Evolutionary conservation across 2,797 vertebrate genomes (phyloP), one percentile per base, ranked within the genome.

Genomic region (Oryzias dopingdopingensis): DNA sequence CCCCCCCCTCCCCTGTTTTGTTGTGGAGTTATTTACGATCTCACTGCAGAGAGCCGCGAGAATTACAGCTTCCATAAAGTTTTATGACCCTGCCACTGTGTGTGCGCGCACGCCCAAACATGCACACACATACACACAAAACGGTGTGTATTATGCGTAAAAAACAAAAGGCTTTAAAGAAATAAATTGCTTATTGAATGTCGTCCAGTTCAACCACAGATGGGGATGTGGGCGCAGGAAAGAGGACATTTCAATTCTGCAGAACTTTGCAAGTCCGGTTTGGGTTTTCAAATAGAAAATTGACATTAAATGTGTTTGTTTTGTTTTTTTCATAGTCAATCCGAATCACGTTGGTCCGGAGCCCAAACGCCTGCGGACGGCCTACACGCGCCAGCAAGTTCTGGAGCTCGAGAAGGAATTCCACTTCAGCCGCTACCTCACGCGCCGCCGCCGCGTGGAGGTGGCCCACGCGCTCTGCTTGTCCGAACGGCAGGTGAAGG

Each of bases 361-460:
- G 83, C 91, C 94, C 41, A 98, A 98, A 88, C 93, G 96, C 59
- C 91, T 95, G n/a, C 93, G 96, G 52, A 98, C 96, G 79, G 96
- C 96, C 43, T 98, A 98, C 91, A 97, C 96, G 72, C 92, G 96
- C 74, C 96, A 96, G 92, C 96, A 98, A 88, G 94, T 97, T 43
- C 85, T 98, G 82, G 95, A 37, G 32, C 32, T 37, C 10, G 32
- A 37, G 32, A 37, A 37, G 32, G 32, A 37, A 37, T 37, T 37
- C 78, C 96, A 98, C 89, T 98, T 95, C 86, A 98, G 95, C 76
- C 95, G 96, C 58, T 98, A 98, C 87, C 93, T 98, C 76, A 96
- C 95, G 58, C 92, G 96, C 79, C 90, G 95, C 76, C 92, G 96
- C 52, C 90, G 96, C n/a, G 92, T 98, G 16, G 96, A 98, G 88